Evolutionary conservation across 1,140 invertebrate genomes (phyloP).

Genomic region (Drosophila saltans): DNA sequence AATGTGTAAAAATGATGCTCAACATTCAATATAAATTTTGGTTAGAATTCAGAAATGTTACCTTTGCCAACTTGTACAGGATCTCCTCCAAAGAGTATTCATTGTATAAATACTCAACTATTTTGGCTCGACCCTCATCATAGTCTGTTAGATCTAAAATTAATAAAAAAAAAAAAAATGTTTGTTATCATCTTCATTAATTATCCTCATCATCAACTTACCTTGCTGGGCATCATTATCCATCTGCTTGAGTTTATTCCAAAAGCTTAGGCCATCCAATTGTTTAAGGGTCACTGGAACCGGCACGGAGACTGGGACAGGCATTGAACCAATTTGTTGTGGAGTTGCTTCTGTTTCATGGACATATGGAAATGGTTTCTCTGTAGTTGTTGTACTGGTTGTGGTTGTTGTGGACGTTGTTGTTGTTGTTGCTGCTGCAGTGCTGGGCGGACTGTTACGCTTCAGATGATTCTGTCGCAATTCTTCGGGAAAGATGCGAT

Average conservation of each 20-base stretch:
- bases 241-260: slow-evolving; percentile 72
- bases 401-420: slow-evolving; percentile 50
- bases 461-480: slow-evolving; percentile 72
- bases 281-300: slow-evolving; percentile 37
- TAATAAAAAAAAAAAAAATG: neutral
- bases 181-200: neutral
- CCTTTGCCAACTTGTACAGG: slow-evolving; percentile 90
- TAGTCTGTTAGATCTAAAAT: slow-evolving; percentile 76
- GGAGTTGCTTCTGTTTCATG: slow-evolving; percentile 35
- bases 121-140: slow-evolving; percentile 84
- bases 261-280: slow-evolving; percentile 67
- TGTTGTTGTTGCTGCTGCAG: slow-evolving; percentile 29
- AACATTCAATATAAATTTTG: too few species aligned
- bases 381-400: slow-evolving; percentile 69
- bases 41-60: slow-evolving; percentile 53
- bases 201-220: neutral
- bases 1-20: neutral
- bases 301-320: slow-evolving; percentile 13
- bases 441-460: slow-evolving; percentile 53
- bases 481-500: slow-evolving; percentile 79
- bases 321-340: slow-evolving; percentile 12
- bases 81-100: slow-evolving; percentile 90
- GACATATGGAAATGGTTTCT: slow-evolving; percentile 64
- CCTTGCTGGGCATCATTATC: slow-evolving; percentile 64
- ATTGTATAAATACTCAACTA: slow-evolving; percentile 88